These are phyloP conservation scores for Ciconia nigra DNA, from an alignment of 2,797 vertebrate genomes.

Conservation along the genomic window DNA sequence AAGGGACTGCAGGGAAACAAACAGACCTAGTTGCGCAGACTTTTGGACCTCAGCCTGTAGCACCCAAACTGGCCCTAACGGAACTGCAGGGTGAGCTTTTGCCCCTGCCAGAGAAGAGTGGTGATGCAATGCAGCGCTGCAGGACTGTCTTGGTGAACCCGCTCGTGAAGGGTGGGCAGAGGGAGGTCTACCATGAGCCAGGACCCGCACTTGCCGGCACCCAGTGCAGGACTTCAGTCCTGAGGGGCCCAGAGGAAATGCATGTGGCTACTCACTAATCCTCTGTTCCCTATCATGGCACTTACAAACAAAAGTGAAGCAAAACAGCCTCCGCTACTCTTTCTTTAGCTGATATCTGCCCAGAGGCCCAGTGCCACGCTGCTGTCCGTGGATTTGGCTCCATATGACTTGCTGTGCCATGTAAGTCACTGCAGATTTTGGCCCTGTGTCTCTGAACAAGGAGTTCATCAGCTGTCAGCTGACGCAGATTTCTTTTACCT, in stretches of 20 bases:
- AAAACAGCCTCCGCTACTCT: fast-evolving
- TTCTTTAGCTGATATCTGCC: neutral
- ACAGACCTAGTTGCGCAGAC: neutral
- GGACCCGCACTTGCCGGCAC: fast-evolving
- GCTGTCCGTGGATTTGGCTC: neutral
- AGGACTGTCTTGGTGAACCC: neutral
- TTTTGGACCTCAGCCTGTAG: neutral
- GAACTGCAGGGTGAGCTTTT: neutral
- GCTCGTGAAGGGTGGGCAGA: fast-evolving
- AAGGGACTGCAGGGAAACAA: neutral
- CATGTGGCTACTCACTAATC: neutral
- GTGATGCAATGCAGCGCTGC: neutral
- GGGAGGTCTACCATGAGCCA: fast-evolving
- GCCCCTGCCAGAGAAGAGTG: fast-evolving
- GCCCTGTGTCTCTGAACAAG: neutral
- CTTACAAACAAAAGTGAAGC: neutral
- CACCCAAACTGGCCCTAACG: fast-evolving
- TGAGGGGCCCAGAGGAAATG: neutral
- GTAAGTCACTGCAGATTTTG: neutral
- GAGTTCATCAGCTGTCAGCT: slow-evolving; percentile 17
- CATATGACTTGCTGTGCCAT: neutral
- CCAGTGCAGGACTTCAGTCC: neutral
- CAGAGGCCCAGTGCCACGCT: neutral
- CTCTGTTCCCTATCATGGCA: neutral
- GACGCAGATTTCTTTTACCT: neutral